Conservation (phyloP, 2,113 vertebrate species). For the Pseudorhombus dupliciocellatus region DNA sequence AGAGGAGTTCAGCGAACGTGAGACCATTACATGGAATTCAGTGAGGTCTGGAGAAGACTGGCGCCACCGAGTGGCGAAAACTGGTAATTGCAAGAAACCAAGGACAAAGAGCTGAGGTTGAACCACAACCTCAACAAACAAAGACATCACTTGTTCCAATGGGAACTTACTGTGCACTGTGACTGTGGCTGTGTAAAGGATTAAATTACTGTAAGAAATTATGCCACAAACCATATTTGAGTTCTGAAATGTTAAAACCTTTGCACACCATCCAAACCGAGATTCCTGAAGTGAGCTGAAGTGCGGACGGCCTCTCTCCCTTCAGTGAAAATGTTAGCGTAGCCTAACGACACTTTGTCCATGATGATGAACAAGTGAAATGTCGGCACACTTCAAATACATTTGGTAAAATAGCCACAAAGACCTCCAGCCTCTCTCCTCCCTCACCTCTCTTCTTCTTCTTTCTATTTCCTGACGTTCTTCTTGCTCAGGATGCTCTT, state of each 20-base stretch:
- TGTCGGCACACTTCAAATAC: constrained; percentile 4
- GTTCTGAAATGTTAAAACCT: neutral
- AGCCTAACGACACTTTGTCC: neutral
- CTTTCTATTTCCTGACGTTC: constrained; percentile 30
- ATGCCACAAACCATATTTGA: neutral
- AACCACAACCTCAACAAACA: constrained; percentile 20
- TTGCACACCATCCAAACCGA: constrained; percentile 3
- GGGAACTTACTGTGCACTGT: constrained; percentile 7
- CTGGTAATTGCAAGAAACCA: constrained; percentile 25
- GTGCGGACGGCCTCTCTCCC: neutral
- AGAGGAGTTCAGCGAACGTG: neutral
- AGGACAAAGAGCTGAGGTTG: neutral
- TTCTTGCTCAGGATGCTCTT: constrained; percentile 72
- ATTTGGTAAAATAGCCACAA: constrained; percentile 4
- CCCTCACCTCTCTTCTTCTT: neutral
- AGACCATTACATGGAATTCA: constrained; percentile 8
- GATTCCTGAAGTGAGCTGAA: neutral
- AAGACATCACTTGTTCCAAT: constrained; percentile 19
- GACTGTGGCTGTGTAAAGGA: neutral
- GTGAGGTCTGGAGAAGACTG: neutral
- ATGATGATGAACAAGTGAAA: constrained; percentile 7
- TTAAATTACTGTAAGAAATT: neutral
- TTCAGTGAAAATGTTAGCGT: neutral
- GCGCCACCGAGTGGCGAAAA: constrained; percentile 53
- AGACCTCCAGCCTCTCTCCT: neutral